These are phyloP conservation scores for Ectemnius lituratus DNA, from an alignment of 2,888 invertebrate genomes.

Conservation along the genomic window DNA sequence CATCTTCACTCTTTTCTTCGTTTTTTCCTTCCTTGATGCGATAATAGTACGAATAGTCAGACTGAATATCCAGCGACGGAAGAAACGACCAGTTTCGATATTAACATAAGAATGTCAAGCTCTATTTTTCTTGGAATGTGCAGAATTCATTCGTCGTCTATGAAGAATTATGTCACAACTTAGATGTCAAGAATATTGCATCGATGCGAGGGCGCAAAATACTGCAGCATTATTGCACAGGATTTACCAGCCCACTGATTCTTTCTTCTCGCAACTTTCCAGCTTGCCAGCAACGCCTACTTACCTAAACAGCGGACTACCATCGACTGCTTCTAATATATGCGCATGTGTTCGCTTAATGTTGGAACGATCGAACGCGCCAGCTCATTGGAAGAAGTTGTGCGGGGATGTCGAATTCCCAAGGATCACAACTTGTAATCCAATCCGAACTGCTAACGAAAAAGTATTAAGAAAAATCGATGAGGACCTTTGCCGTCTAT, in stretches of 20 bases:
- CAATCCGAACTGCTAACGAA: no score
- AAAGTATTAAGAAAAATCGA: no score
- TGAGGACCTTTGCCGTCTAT: no score
- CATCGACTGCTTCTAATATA: constrained; percentile 17
- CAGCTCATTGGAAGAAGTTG: no score
- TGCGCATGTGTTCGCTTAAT: constrained; percentile 39
- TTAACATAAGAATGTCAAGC: not conserved
- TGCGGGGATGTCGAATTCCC: not conserved
- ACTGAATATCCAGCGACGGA: not conserved
- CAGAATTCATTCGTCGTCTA: no score
- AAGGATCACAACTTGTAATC: no score
- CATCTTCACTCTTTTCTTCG: constrained; percentile 10
- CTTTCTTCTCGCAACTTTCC: constrained; percentile 50
- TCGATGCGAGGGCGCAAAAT: not conserved
- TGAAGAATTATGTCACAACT: no score
- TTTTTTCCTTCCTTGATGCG: constrained; percentile 20
- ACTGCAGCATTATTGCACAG: not conserved
- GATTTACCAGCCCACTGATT: constrained; percentile 25
- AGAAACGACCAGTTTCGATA: not conserved
- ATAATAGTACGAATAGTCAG: constrained; percentile 35
- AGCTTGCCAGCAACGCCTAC: constrained; percentile 56
- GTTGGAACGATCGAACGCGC: constrained; percentile 33
- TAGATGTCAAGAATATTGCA: not conserved
- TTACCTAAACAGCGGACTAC: constrained; percentile 14
- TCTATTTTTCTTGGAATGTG: not conserved